Percentiles rank a stretch among this genome's conserved stretches.
Conservation (phyloP, 2,113 vertebrate genomes). For the Alosa alosa region DNA sequence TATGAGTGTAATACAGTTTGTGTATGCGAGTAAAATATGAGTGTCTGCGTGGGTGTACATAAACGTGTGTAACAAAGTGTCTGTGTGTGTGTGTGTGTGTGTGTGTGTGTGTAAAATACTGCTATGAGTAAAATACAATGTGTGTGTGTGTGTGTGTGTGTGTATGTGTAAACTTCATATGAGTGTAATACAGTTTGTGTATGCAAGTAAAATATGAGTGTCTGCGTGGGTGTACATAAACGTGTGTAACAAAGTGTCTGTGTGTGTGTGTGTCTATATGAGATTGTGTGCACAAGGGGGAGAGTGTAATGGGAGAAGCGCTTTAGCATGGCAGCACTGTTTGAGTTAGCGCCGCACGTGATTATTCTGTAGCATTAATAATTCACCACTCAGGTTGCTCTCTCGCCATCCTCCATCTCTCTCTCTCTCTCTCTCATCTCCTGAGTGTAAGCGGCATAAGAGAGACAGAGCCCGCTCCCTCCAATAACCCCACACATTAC, state of each 20-base stretch:
- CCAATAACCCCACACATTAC: too few relatives aligned
- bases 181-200: too few relatives aligned
- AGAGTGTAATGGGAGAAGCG: background rate
- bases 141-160: background rate
- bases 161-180: background rate
- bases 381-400: background rate
- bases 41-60: background rate
- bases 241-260: too few relatives aligned
- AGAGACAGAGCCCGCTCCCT: too few relatives aligned
- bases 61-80: background rate
- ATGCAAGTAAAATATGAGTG: too few relatives aligned
- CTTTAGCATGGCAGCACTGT: background rate
- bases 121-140: too few relatives aligned
- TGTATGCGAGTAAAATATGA: background rate
- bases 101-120: too few relatives aligned
- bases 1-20: background rate
- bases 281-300: background rate
- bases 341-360: background rate
- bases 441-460: too few relatives aligned
- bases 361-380: conserved; percentile 9
- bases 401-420: background rate
- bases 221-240: too few relatives aligned
- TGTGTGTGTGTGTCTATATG: too few relatives aligned
- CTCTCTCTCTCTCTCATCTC: too few relatives aligned
- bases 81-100: background rate